Evolutionary conservation across 2,113 vertebrate genomes (phyloP).

Genomic region (Petaurus breviceps): DNA sequence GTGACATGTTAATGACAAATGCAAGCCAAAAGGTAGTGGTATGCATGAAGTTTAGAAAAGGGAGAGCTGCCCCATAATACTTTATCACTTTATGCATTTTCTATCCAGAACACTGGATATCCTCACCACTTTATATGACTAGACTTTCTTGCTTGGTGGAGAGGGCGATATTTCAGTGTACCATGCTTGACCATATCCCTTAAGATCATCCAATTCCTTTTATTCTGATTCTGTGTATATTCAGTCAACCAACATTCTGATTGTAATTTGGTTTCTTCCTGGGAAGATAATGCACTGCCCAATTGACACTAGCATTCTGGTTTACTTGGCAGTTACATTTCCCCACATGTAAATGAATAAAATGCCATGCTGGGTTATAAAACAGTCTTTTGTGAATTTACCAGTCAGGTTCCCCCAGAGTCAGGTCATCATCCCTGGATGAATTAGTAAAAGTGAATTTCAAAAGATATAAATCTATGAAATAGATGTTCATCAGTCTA

Average conservation of each 20-base stretch:
- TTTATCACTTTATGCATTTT: background rate
- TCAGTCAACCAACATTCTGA: background rate
- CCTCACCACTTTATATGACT: background rate
- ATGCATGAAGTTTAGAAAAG: background rate
- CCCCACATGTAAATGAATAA: background rate
- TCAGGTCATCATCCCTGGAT: background rate
- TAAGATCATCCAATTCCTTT: background rate
- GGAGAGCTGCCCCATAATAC: background rate
- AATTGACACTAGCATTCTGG: background rate
- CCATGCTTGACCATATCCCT: background rate
- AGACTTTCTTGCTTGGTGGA: background rate
- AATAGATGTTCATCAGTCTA: background rate
- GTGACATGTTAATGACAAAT: background rate
- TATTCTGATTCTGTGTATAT: background rate
- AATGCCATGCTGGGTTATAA: background rate
- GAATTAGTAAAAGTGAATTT: background rate
- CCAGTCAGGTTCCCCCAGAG: background rate
- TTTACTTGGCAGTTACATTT: background rate
- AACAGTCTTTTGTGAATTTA: background rate
- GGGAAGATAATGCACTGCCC: background rate
- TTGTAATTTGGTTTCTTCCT: background rate
- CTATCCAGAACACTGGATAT: background rate
- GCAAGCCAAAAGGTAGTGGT: background rate
- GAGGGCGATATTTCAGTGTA: background rate
- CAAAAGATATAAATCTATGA: background rate